Conservation (phyloP, 2,888 invertebrate genomes). For the Nemapogon koenigi region DNA sequence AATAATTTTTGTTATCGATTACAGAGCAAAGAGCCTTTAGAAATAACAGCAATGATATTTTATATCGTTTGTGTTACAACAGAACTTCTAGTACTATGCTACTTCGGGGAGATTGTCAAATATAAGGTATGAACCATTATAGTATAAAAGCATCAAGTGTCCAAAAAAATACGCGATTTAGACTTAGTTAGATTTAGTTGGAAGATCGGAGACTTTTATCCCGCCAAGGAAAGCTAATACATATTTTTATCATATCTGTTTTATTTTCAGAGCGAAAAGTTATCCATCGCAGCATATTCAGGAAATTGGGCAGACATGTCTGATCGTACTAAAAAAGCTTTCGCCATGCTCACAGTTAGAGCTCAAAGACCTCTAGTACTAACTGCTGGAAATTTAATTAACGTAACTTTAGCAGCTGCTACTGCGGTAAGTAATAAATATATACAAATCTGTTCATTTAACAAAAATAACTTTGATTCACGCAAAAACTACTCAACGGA, state of each 20-base stretch:
- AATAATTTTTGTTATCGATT: too few relatives aligned
- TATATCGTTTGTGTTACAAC: conserved; percentile 34
- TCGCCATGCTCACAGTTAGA: conserved; percentile 28
- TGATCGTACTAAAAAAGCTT: conserved; percentile 22
- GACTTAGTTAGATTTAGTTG: too few relatives aligned
- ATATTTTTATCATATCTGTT: background rate
- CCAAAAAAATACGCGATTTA: too few relatives aligned
- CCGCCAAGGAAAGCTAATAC: background rate
- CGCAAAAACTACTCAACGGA: too few relatives aligned
- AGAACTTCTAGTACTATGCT: conserved; percentile 36
- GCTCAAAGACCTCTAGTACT: conserved; percentile 26
- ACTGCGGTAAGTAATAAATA: too few relatives aligned
- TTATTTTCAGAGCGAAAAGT: conserved; percentile 23
- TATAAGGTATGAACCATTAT: conserved; percentile 32
- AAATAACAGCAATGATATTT: conserved; percentile 28
- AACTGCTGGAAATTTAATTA: conserved; percentile 31
- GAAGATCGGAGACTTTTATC: background rate
- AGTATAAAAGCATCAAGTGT: background rate
- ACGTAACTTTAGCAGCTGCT: conserved; percentile 30
- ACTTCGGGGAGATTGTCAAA: conserved; percentile 38
- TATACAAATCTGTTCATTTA: too few relatives aligned
- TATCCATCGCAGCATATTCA: conserved; percentile 27
- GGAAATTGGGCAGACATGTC: conserved; percentile 27
- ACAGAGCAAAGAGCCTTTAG: conserved; percentile 18
- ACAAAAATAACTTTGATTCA: too few relatives aligned